Base-by-base conservation (phyloP, 2,113 vertebrate genomes). In the Ceyx cyanopectus region DNA sequence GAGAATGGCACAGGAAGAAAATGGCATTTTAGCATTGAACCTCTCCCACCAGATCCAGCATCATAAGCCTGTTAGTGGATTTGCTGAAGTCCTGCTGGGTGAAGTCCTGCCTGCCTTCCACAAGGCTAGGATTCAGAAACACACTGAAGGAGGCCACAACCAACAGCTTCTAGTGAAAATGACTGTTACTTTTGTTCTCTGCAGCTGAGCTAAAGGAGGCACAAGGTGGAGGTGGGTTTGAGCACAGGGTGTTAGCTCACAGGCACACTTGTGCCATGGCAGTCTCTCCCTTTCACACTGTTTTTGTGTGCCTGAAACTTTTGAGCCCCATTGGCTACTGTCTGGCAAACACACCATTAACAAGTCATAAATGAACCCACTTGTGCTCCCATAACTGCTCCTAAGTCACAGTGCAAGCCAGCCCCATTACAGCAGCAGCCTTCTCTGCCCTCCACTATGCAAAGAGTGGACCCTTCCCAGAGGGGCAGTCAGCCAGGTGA, bases 401-500 rank as follows among this genome's bases (percentile, higher is more conserved):
- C 13, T 41, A 67, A 54, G 7, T 32, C 61, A 78, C 14, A 24
- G 34, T 32, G 61, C 56, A 67, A 41, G 69, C 76, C 48, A 66
- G 41, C 30, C 91, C 73, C 73, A 84, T 82, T 75, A 26, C 23
- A 69, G 15, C 85, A 81, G 37, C 54, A 80, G 67, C 29, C 51
- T 91, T 68, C 62, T 15, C 51, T 92, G 65, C 62, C 14, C 67
- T 54, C n/a, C 63, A 1, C 50, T 34, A 62, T 48, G n/a, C 61
- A 37, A 57, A 83, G 70, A 26, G 30, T 3, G 15, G 41, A 76
- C 23, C 20, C 40, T 69, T 80, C 81, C 73, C 88, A 75, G 40
- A 75, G 68, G 61, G 29, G 56, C 60, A 69, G 51, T 46, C 72
- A 90, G 79, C 53, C 57, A 95, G 88, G 88, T 92, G 66, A 95